A percentile compares a stretch with the other conserved stretches of the same genome.
phyloP scores from a whole-genome alignment of 2,113 vertebrate species.

The Ginglymostoma cirratum region DNA sequence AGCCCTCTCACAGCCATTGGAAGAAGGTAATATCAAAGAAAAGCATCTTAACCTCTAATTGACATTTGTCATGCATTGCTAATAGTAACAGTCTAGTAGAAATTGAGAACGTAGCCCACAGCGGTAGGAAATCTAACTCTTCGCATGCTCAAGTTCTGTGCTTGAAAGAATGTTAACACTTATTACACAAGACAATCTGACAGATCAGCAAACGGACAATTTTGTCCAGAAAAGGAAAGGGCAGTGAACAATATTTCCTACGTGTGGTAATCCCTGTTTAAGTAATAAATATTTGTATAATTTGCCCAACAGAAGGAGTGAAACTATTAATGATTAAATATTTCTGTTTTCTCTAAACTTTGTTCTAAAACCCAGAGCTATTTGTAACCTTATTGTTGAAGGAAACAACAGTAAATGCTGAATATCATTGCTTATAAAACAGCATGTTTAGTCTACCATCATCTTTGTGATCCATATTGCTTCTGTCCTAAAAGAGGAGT shows the following conservation, averaged over 20 bases:
- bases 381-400: neutral
- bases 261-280: neutral
- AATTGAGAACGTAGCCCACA: neutral
- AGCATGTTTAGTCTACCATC: neutral
- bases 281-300: neutral
- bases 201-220: neutral
- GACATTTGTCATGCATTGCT: neutral
- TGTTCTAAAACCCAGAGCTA: neutral
- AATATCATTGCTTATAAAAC: neutral
- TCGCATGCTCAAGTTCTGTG: neutral
- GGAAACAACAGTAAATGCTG: neutral
- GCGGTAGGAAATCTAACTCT: neutral
- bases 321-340: neutral
- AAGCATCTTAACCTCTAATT: neutral
- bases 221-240: neutral
- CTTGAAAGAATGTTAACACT: neutral
- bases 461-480: neutral
- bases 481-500: neutral
- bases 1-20: neutral
- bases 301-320: neutral
- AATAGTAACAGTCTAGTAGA: neutral
- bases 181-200: neutral
- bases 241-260: neutral
- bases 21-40: neutral
- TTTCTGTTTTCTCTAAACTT: neutral